Evolutionary conservation across 2,888 invertebrate species (phyloP).

Genomic region (Dorcus hopei): DNA sequence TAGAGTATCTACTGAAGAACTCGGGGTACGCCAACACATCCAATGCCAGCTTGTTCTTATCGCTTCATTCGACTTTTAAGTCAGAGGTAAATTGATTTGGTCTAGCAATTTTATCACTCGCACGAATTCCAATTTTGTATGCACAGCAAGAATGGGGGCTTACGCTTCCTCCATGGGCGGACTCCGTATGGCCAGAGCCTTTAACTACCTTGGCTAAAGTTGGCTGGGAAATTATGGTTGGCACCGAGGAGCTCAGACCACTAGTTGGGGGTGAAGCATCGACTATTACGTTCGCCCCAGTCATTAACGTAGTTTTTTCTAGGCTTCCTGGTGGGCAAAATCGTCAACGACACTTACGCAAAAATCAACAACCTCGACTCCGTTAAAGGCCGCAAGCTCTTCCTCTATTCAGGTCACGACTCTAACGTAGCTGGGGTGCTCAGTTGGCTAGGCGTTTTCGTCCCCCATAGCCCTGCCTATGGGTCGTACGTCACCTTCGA

Average conservation of each 20-base stretch:
- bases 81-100: too few species aligned
- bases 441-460: conserved; percentile 38
- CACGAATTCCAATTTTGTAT: background rate
- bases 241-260: conserved; percentile 6
- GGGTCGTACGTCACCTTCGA: conserved; percentile 25
- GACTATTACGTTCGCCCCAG: background rate
- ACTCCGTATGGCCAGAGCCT: background rate
- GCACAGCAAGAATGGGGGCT: background rate
- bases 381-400: conserved; percentile 34
- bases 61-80: too few species aligned
- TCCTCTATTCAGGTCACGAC: conserved; percentile 42
- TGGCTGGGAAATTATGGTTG: conserved; percentile 1
- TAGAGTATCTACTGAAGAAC: too few species aligned
- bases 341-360: conserved; percentile 32
- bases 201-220: background rate
- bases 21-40: too few species aligned
- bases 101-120: too few species aligned
- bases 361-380: conserved; percentile 29
- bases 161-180: background rate
- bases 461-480: conserved; percentile 37
- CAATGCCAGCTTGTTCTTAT: too few species aligned
- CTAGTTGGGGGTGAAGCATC: conserved; percentile 13
- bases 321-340: conserved; percentile 42
- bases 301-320: conserved; percentile 35
- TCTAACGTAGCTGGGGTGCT: conserved; percentile 37